Evolutionary conservation across 2,888 invertebrate species (phyloP), one percentile per base, ranked within the genome.

Genomic region (Agrotis segetum): DNA sequence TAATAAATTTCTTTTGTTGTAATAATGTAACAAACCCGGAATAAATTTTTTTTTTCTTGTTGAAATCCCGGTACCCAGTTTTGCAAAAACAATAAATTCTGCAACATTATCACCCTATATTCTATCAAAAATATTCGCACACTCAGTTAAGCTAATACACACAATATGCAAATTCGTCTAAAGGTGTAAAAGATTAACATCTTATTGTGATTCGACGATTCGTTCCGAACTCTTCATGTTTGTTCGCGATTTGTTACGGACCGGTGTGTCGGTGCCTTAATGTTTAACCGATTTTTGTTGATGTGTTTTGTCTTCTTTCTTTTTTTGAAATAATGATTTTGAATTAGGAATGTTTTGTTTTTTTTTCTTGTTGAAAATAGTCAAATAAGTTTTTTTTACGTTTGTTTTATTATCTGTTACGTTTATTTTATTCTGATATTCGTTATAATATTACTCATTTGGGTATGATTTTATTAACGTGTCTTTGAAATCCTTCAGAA

Each of bases 161-260:
- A 87, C 76, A 72, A 59, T 93, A 96, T 96, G 96, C 91, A 91
- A 96, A 96, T 94, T 59, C 55, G 21, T n/a, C 73, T 64, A 94
- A 96, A 96, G 96, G 96, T 96, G 96, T 93, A 86, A 90, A 93
- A 95, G 96, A 95, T 96, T 96, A 95, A 90, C 92, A 94, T 94
- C 95, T 95, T 95, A 94, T 94, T 95, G 89, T 94, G 93, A 93
- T 93, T 91, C 89, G 81, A 78, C 87, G 91, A 94, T 95, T 94
- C 84, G 95, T 92, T 92, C 89, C 94, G 92, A 89, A 77, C 91
- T 92, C 95, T 94, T 88, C 81, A 89, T 95, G 92, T 95, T 95
- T 94, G 94, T 92, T 89, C 88, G 89, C 91, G 90, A 95, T 96
- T 95, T 86, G 95, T 52, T 77, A 69, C 92, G 96, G 95, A 88